Base-by-base conservation (phyloP, 2,888 invertebrate species). In the Oegoconia quadripuncta region DNA sequence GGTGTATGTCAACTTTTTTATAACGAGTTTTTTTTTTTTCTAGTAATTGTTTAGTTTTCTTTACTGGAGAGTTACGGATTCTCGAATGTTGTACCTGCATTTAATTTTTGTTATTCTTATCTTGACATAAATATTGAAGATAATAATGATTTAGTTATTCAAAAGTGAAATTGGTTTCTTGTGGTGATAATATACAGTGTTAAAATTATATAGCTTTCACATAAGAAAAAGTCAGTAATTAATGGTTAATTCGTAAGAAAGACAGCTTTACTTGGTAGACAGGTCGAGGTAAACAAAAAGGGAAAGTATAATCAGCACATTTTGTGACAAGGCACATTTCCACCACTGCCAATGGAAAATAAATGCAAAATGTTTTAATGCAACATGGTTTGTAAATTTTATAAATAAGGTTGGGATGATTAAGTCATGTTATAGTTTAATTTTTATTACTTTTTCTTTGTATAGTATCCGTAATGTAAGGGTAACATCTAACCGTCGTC, bases 51-150 rank as follows among this genome's bases (percentile, higher is more conserved):
- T 82, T 84, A 81, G 74, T 81, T 81, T 79, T 66, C 59, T 63
- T 60, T 74, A 80, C 75, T 78, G 76, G 82, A 86, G 80, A 87
- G 84, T 80, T 78, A 75, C 68, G 69, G 73, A 81, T 87, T 84
- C 88, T 88, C 88, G 88, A 88, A 86, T 87, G 79, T 83, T 87
- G 88, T 88, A 88, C 88, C 88, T 88, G 88, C 88, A 87, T 88
- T 88, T 87, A 82, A 37, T 37, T 80, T 77, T 77, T 74, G 73
- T 75, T 83, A 82, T 80, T 75, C 82, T 81, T 75, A 74, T 79
- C 71, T 84, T 83, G 84, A 82, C 84, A 82, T 86, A 80, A 80
- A 80, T 81, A 79, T 80, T 77, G 76, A 78, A 74, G 72, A 66
- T 70, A 70, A 63, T 80, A 74, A 74, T 72, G 73, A 64, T 76